Conservation (phyloP, 2,113 vertebrate genomes). For the Cynocephalus volans region DNA sequence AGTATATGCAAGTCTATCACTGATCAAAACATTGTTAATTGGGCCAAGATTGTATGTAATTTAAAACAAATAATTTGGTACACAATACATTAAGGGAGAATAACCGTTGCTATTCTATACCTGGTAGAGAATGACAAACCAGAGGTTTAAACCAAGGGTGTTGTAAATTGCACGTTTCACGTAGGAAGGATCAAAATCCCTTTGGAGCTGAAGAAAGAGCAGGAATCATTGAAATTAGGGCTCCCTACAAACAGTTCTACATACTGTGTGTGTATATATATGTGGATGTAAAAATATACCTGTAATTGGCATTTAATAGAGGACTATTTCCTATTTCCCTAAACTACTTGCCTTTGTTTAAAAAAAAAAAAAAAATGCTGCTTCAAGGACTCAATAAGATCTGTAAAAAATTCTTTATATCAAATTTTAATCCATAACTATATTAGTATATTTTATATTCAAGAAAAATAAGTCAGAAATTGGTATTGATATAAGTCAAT, state of each 20-base stretch:
- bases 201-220: conserved; percentile 3
- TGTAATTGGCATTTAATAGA: neutral
- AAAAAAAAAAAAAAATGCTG: neutral
- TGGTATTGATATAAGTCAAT: conserved; percentile 64
- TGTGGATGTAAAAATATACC: neutral
- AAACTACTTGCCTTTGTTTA: neutral
- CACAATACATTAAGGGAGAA: neutral
- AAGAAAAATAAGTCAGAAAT: conserved; percentile 37
- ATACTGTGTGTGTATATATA: neutral
- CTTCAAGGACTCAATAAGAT: neutral
- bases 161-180: neutral
- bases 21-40: too few species aligned
- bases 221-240: neutral
- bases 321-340: neutral
- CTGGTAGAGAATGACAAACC: neutral
- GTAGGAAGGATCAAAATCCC: neutral
- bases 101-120: neutral
- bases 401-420: neutral
- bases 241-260: neutral
- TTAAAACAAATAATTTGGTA: conserved; percentile 14
- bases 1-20: too few species aligned
- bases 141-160: neutral
- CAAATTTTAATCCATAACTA: conserved; percentile 12
- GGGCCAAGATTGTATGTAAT: neutral
- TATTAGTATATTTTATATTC: conserved; percentile 62